These are phyloP conservation scores for Symphodus melops DNA, from an alignment of 2,113 vertebrate species.

Conservation along the genomic window DNA sequence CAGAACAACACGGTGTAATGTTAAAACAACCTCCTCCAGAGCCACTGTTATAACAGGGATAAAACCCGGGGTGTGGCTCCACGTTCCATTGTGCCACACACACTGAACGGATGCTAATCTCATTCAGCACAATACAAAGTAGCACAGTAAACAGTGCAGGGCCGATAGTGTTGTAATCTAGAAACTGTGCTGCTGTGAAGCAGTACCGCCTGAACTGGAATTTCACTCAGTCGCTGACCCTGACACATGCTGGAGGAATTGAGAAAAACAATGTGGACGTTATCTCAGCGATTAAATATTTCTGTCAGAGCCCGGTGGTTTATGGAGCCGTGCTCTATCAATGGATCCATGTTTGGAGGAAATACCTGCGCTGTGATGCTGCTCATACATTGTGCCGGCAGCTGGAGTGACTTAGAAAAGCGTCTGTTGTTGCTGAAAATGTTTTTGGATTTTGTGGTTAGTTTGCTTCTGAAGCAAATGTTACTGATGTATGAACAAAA, in stretches of 20 bases:
- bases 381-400: background rate
- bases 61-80: conserved; percentile 56
- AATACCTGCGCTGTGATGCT: background rate
- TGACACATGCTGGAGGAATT: conserved; percentile 68
- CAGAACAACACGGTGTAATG: background rate
- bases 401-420: too few species aligned
- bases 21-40: background rate
- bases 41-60: background rate
- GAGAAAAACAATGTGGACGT: conserved; percentile 51
- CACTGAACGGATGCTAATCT: conserved; percentile 44
- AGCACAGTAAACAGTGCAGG: conserved; percentile 40
- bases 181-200: conserved; percentile 50
- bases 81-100: conserved; percentile 25
- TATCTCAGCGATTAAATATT: conserved; percentile 27
- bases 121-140: conserved; percentile 37
- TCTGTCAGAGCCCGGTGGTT: conserved; percentile 13
- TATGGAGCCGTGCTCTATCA: conserved; percentile 18
- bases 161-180: conserved; percentile 50
- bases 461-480: background rate
- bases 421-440: background rate
- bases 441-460: too few species aligned
- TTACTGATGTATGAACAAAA: too few species aligned
- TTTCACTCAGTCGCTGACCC: conserved; percentile 42
- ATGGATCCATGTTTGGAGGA: background rate
- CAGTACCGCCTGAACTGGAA: conserved; percentile 67